These are phyloP conservation scores for Thaumetopoea pityocampa DNA, from an alignment of 1,140 invertebrate species.

Conservation along the genomic window DNA sequence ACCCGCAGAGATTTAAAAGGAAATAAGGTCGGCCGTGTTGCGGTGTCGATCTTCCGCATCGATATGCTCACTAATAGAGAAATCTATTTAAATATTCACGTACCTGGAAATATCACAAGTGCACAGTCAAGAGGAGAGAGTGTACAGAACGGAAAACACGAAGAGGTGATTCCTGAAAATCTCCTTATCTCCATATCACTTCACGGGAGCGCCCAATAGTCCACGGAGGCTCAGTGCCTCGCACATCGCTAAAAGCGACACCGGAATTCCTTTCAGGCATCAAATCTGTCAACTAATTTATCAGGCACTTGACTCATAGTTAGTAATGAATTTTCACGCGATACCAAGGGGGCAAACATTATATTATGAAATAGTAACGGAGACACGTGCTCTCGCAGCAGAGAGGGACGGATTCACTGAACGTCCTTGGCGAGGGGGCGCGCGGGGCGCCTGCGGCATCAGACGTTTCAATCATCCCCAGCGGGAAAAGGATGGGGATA, in stretches of 20 bases:
- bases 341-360: slow-evolving; percentile 66
- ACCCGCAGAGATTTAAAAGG: slow-evolving; percentile 3
- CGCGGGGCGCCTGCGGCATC: slow-evolving; percentile 72
- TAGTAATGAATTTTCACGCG: slow-evolving; percentile 68
- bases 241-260: slow-evolving; percentile 51
- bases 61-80: neutral
- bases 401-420: slow-evolving; percentile 75
- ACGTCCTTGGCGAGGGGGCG: slow-evolving; percentile 70
- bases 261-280: slow-evolving; percentile 58
- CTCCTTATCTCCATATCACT: slow-evolving; percentile 69
- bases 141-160: slow-evolving; percentile 64
- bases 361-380: slow-evolving; percentile 72
- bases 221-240: slow-evolving; percentile 43
- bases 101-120: slow-evolving; percentile 53
- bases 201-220: slow-evolving; percentile 50
- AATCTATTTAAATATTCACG: slow-evolving; percentile 12
- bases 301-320: slow-evolving; percentile 71
- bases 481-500: slow-evolving; percentile 45
- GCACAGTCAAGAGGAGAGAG: slow-evolving; percentile 49
- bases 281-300: slow-evolving; percentile 62
- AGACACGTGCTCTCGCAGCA: slow-evolving; percentile 71
- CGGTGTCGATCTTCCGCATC: slow-evolving; percentile 12
- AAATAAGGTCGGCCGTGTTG: slow-evolving; percentile 7
- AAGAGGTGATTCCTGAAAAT: slow-evolving; percentile 51
- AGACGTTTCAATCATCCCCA: slow-evolving; percentile 74